Base-by-base conservation (phyloP, 2,888 invertebrate species). In the Lithosia quadra region DNA sequence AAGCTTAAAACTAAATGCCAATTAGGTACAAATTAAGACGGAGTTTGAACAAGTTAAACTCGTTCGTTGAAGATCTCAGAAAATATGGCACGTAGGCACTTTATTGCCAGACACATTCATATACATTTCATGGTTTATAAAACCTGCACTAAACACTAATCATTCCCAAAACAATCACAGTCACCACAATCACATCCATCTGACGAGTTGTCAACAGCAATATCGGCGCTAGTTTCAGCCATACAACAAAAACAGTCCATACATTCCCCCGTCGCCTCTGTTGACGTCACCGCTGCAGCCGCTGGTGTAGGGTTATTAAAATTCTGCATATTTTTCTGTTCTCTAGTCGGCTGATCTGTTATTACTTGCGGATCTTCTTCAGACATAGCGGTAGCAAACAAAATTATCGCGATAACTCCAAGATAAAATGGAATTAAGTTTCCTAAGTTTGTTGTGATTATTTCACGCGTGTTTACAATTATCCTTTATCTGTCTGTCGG, bases 291-390 rank as follows among this genome's bases (percentile, higher is more conserved):
- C 18, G 9, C 33, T 5, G 58, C 24, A 15, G 10, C 33, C 2
- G 58, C 18, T 9, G 18, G 33, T 33, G n/a, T 2, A 22, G 21
- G 22, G 1, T 56, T 10, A 11, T 9, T 55, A 43, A 1, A 13
- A 24, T 56, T 56, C 58, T 18, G 28, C n/a, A 24, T 21, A 13
- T 56, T 56, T 5, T 18, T 58, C n/a, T 33, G 57, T 18, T 57
- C 63, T 10, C 59, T n/a, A 5, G 49, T 7, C 1, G 75, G 75
- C 56, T 75, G 75, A 22, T 56, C 57, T 53, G 75, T 76, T 43
- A 75, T 67, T 21, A 73, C 60, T 33, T 63, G 33, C 18, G 7
- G 33, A 7, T 33, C 18, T 10, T 58, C 63, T 43, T 7, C 9
- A 34, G 63, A 53, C 63, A 63, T 63, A 15, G 22, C 18, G 8